Base-by-base conservation (phyloP, 2,113 vertebrate species). In the Zeus faber region DNA sequence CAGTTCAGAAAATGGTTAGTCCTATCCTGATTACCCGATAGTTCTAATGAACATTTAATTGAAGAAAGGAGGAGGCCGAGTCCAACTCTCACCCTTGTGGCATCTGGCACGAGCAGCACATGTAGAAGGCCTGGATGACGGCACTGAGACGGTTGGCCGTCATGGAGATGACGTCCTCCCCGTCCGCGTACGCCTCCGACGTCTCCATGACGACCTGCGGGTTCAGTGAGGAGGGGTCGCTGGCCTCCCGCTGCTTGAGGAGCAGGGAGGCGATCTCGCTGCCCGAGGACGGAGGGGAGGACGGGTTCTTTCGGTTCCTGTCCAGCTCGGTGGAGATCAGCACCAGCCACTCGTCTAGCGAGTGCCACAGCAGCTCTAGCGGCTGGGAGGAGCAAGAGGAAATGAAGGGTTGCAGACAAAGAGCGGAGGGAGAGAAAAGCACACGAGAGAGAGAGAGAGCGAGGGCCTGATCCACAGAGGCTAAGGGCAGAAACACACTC, bases 51-150 rank as follows among this genome's bases (percentile, higher is more conserved):
- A n/a, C n/a, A n/a, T n/a, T n/a, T n/a, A n/a, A n/a, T n/a, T n/a
- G n/a, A n/a, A n/a, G n/a, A n/a, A n/a, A n/a, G n/a, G n/a, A n/a
- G n/a, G n/a, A n/a, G n/a, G n/a, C 18, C 45, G 67, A 7, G 16
- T 70, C 72, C 45, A 7, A 67, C 65, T 67, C 91, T 89, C 88
- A 95, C 96, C 95, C 94, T 44, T 89, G 93, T 72, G 96, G 97
- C 95, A 98, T 99, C 89, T 98, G 96, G 83, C 95, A 98, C 61
- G 96, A 98, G 64, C 95, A 99, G 89, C 94, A 94, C 93, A 98
- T 92, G 70, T 99, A 99, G 84, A 98, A 99, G 13, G 94, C 95
- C 78, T 98, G 97, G 81, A 98, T 99, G 74, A 99, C 97, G 62
- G 97, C 95, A 54, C 97, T 99, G 56, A 99, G 91, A 6, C 97